These are phyloP conservation scores for Macrobrachium nipponense DNA, from an alignment of 1,140 invertebrate species.

Conservation along the genomic window DNA sequence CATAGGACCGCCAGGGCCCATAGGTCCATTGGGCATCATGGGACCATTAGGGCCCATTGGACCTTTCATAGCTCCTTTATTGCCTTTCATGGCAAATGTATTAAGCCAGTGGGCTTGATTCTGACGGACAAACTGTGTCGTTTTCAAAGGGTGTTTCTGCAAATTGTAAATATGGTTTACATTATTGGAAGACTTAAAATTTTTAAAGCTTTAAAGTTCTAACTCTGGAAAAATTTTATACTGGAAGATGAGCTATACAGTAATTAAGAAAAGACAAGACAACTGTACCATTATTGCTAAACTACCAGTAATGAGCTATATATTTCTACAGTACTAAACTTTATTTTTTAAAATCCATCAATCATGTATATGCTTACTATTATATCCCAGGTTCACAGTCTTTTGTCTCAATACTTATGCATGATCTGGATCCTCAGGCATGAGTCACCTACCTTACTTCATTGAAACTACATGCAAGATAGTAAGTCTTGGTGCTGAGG, in stretches of 20 bases:
- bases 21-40: slow-evolving; percentile 64
- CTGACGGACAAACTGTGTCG: slow-evolving; percentile 84
- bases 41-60: slow-evolving; percentile 65
- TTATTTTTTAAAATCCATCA: too few species aligned
- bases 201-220: slow-evolving; percentile 6
- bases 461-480: too few species aligned
- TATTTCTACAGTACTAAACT: too few species aligned
- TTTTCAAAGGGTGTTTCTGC: slow-evolving; percentile 89
- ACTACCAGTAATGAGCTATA: too few species aligned
- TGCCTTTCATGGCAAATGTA: slow-evolving; percentile 64
- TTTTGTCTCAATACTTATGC: too few species aligned
- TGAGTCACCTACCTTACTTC: too few species aligned
- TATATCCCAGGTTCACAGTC: too few species aligned
- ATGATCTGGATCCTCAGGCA: too few species aligned
- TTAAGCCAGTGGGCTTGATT: slow-evolving; percentile 68
- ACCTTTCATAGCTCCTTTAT: slow-evolving; percentile 62
- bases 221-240: neutral
- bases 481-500: too few species aligned
- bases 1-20: slow-evolving; percentile 64
- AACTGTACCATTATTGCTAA: too few species aligned
- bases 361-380: too few species aligned
- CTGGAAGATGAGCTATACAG: neutral
- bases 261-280: too few species aligned
- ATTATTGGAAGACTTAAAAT: neutral
- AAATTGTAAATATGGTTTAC: slow-evolving; percentile 64